Percentiles rank a stretch among this genome's conserved stretches.
Evolutionary conservation across 2,113 vertebrate genomes (phyloP).

Genomic region (Baryphthengus martii): DNA sequence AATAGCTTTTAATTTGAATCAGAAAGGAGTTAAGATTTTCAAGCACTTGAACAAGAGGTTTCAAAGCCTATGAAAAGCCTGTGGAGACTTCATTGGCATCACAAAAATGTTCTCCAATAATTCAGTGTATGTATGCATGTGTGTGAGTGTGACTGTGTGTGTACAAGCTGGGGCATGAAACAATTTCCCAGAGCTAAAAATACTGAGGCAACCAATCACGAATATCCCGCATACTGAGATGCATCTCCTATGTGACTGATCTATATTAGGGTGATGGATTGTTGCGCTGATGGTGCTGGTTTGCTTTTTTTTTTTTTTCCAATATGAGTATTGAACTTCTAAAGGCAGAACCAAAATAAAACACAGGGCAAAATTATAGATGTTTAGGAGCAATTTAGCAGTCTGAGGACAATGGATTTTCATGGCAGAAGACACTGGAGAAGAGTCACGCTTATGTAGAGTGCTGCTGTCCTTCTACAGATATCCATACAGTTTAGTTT

Average conservation of each 20-base stretch:
- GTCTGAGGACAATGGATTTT: not conserved
- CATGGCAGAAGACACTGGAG: not conserved
- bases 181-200: not conserved
- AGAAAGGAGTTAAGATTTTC: not conserved
- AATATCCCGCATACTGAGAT: not conserved
- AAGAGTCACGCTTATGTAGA: not conserved
- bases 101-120: not conserved
- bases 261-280: fast-evolving
- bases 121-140: not conserved
- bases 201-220: not conserved
- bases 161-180: not conserved
- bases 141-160: not conserved
- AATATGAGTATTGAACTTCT: not conserved
- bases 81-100: not conserved
- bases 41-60: not conserved
- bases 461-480: not conserved
- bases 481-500: not conserved
- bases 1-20: slow-evolving; percentile 13
- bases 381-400: not conserved
- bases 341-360: not conserved
- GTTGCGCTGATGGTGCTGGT: not conserved
- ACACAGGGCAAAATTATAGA: not conserved
- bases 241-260: not conserved
- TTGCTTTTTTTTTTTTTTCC: not conserved
- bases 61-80: not conserved